These are phyloP conservation scores for Dromococcyx pavoninus DNA, from an alignment of 2,797 vertebrate genomes.

Conservation along the genomic window DNA sequence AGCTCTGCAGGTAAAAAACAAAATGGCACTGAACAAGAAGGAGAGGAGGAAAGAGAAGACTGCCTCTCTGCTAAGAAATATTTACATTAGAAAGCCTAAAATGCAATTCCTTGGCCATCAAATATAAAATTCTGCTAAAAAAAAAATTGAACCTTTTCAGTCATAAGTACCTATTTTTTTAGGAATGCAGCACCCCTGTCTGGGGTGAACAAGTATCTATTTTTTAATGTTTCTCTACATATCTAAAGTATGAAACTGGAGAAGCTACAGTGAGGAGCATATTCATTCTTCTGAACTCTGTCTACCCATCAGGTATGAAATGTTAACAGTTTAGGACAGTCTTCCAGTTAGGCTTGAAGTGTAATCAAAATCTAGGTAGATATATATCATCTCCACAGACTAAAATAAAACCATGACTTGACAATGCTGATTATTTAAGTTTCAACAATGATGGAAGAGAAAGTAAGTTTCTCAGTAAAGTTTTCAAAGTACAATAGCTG, in stretches of 20 bases:
- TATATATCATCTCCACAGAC: background rate
- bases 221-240: background rate
- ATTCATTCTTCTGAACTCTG: background rate
- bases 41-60: background rate
- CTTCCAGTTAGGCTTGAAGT: background rate
- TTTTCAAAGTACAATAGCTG: background rate
- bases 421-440: background rate
- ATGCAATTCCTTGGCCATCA: background rate
- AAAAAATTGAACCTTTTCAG: background rate
- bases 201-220: background rate
- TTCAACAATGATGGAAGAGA: background rate
- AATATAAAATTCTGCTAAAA: background rate
- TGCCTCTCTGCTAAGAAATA: background rate
- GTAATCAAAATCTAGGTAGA: background rate
- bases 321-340: background rate
- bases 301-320: background rate
- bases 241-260: background rate
- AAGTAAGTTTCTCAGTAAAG: background rate
- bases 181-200: rapidly evolving
- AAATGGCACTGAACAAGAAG: background rate
- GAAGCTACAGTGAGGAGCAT: background rate
- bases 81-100: background rate
- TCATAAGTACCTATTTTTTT: background rate
- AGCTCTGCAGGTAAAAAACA: background rate
- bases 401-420: background rate